Evolutionary conservation across 2,888 invertebrate species (phyloP), one percentile per base, ranked within the genome.

Genomic region (Lycaena phlaeas): DNA sequence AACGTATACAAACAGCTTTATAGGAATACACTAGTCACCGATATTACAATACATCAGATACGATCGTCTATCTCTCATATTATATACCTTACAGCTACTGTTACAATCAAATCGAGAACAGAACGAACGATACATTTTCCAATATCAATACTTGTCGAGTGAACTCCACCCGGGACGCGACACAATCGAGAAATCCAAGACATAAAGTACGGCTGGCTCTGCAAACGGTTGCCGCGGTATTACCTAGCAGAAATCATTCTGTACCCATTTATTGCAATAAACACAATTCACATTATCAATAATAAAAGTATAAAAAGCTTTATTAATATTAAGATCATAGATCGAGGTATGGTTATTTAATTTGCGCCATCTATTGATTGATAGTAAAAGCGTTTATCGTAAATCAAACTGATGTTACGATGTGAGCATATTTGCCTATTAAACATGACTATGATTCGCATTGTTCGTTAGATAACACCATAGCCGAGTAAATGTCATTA

Each of bases 1-100:
- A 46, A 50, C 50, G 46, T 50, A 48, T 50, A 50, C 50, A 41
- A n/a, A n/a, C 42, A 50, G 48, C 48, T 38, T 48, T 44, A 40
- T 41, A 41, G 43, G 48, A 40, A 41, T 45, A 50, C 42, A 45
- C 48, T 48, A 49, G 41, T 43, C n/a, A n/a, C n/a, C 41, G 43
- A 46, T 43, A 48, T 40, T 50, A 31, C 12, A 11, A 44, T 44
- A 37, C 46, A 48, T 46, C 40, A 15, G 26, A 30, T 25, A 26
- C 30, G 30, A 11, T 25, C 25, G 26, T 10, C 39, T 39, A 39
- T 26, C 30, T 17, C 30, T 39, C 39, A 25, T 39, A 36, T n/a
- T n/a, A n/a, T 36, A 30, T 39, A 26, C 11, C 31, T 39, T 39
- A 39, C 15, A 39, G 25, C 39, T 39, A 39, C 17, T 14, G 18